Evolutionary conservation across 2,888 invertebrate species (phyloP).

Genomic region (Lithophane semibrunnea): DNA sequence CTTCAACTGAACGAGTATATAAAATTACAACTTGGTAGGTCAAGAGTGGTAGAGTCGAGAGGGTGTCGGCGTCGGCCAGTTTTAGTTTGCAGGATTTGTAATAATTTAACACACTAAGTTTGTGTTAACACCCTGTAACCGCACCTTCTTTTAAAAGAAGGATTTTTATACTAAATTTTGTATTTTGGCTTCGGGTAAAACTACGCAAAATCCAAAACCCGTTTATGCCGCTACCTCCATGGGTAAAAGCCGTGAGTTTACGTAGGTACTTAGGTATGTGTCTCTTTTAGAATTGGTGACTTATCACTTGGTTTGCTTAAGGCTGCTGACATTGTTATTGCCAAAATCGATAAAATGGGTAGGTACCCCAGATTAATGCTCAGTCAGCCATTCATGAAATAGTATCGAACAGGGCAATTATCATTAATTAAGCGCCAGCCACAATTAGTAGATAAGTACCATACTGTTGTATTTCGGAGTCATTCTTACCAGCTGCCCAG

Average conservation of each 20-base stretch:
- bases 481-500: no score
- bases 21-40: constrained; percentile 2
- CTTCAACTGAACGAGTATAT: background rate
- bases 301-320: background rate
- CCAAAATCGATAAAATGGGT: background rate
- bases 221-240: background rate
- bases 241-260: no score
- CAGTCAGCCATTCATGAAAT: background rate
- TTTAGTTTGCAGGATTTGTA: background rate
- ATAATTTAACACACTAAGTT: background rate
- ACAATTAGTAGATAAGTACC: no score
- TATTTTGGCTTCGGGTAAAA: background rate
- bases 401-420: background rate
- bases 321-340: background rate
- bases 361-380: background rate
- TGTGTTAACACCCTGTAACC: background rate
- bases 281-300: background rate
- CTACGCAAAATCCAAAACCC: no score
- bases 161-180: background rate
- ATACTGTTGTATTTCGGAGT: background rate
- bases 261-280: background rate
- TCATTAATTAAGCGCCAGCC: no score
- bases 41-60: background rate
- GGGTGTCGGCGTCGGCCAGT: background rate
- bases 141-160: background rate